Percentiles rank a stretch among this genome's conserved stretches.
Evolutionary conservation across 2,888 invertebrate species (phyloP).

Genomic region (Criorhina ranunculi): DNA sequence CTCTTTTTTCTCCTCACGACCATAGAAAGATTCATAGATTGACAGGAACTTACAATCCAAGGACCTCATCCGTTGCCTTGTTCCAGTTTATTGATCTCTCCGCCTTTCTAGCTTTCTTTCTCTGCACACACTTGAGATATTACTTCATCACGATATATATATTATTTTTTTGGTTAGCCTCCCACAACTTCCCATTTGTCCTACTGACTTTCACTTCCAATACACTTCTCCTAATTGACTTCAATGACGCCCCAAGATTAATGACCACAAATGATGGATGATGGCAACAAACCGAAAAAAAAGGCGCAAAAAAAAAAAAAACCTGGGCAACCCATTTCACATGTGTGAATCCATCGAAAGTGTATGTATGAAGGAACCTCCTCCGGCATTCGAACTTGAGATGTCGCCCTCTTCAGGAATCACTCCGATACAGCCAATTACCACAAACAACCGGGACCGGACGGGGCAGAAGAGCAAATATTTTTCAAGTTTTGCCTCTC

Average conservation of each 20-base stretch:
- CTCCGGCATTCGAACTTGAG: constrained; percentile 42
- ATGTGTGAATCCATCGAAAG: constrained; percentile 3
- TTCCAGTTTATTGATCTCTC: neutral
- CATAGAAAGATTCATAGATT: too few relatives aligned
- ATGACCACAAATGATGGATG: constrained; percentile 73
- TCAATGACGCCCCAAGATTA: constrained; percentile 70
- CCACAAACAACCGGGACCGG: constrained; percentile 37
- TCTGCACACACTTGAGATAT: neutral
- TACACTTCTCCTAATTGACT: constrained; percentile 68
- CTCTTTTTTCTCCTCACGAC: too few relatives aligned
- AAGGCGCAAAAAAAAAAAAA: constrained; percentile 20
- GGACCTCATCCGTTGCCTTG: neutral
- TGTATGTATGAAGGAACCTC: constrained; percentile 16
- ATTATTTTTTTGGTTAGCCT: neutral
- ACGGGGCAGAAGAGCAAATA: constrained; percentile 60
- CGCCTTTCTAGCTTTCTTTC: neutral
- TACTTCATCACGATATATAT: neutral
- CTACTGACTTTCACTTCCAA: constrained; percentile 47
- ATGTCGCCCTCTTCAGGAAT: constrained; percentile 66
- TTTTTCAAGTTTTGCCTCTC: constrained; percentile 62
- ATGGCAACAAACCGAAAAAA: constrained; percentile 43
- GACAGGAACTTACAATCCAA: too few relatives aligned
- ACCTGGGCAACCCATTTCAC: constrained; percentile 19
- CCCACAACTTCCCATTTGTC: constrained; percentile 7
- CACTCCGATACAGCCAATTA: constrained; percentile 65